Base-by-base conservation (phyloP, 2,113 vertebrate genomes). In the Anguilla japonica region DNA sequence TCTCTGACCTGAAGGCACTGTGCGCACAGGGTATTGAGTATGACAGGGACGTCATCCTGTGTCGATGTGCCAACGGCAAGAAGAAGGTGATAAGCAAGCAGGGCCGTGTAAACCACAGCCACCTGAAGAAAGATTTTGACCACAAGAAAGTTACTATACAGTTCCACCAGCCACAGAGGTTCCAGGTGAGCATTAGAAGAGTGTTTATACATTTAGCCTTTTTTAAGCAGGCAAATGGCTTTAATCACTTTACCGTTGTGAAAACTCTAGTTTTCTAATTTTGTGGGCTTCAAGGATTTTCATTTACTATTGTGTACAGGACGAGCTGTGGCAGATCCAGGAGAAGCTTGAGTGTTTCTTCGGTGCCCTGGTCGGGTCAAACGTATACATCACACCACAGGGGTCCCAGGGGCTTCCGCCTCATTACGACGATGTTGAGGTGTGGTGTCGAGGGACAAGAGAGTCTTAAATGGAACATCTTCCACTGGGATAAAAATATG, bases 341-440 rank as follows among this genome's bases (percentile, higher is more conserved):
- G 98, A 99, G 92, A 97, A 96, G 86, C 89, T 99, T 90, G 98
- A 99, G 91, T 96, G 97, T 93, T 98, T 96, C 92, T 99, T 99
- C 0, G 97, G 97, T 4, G 94, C 96, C 14, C 92, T 99, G 90
- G 97, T 98, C 4, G 98, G 98, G 11, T 98, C 97, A 0, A 99
- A 99, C 26, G 92, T 98, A 80, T 99, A 99, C 92, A 96, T 99
- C 83, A 99, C 98, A 0, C 98, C 98, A 0, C 91, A 94, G 3
- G 96, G 95, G 2, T 96, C 97, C 0, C 98, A 99, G 92, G 98
- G 98, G 63, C 96, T 99, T 5, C 98, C 98, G 0, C 95, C 96
- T 14, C 98, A 99, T 93, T 97, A 97, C 0, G 98, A 99, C 34
- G 98, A 99, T 16, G 97, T 99, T 0, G 98, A 99, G 97, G 98